phyloP scores from a whole-genome alignment of 1,140 invertebrate species.

The Episyrphus balteatus region DNA sequence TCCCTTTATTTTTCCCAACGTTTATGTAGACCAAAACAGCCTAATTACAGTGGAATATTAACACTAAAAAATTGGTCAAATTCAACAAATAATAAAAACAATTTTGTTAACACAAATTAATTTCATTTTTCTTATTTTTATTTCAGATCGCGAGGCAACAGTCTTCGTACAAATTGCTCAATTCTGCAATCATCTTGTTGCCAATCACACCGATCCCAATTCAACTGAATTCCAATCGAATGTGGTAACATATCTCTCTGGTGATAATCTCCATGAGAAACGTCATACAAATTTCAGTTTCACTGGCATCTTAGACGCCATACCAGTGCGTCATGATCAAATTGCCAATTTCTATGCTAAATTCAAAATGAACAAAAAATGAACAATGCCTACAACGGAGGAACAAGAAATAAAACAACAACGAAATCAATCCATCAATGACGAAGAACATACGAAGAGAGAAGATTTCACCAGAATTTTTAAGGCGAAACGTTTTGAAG shows the following conservation, averaged over 20 bases:
- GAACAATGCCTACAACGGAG: conserved; percentile 6
- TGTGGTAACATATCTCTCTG: conserved; percentile 32
- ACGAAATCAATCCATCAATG: background rate
- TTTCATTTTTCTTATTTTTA: background rate
- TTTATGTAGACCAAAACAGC: too few relatives aligned
- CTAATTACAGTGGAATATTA: too few relatives aligned
- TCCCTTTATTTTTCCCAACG: background rate
- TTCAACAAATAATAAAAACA: too few relatives aligned
- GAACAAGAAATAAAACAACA: background rate
- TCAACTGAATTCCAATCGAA: conserved; percentile 29
- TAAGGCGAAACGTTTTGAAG: background rate
- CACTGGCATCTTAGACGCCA: conserved; percentile 32
- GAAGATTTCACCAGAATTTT: background rate
- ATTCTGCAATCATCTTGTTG: conserved; percentile 35
- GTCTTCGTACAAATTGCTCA: conserved; percentile 33
- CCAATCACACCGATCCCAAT: conserved; percentile 31
- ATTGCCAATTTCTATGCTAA: conserved; percentile 35
- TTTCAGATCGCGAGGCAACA: conserved; percentile 31
- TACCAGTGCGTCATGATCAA: conserved; percentile 33
- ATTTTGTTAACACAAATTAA: too few relatives aligned
- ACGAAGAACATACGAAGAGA: background rate
- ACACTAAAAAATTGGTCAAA: too few relatives aligned
- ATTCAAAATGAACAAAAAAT: conserved; percentile 35
- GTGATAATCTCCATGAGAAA: conserved; percentile 32
- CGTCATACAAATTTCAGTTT: conserved; percentile 34